Conservation (phyloP, 1,140 invertebrate genomes). For the Branchinecta lindahli region DNA sequence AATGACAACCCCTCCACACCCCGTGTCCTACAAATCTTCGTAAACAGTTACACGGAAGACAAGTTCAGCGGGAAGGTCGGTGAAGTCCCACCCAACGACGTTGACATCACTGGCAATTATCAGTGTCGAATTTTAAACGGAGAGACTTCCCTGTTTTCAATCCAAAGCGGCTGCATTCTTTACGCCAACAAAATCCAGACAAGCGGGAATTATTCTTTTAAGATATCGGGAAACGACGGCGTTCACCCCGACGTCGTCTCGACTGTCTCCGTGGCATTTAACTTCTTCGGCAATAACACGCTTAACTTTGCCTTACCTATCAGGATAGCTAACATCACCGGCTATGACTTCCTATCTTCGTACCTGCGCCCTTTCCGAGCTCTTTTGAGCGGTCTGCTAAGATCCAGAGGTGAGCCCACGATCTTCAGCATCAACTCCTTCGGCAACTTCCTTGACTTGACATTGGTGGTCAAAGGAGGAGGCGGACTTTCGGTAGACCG, state of each 20-base stretch:
- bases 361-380: constrained; percentile 56
- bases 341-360: constrained; percentile 52
- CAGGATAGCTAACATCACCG: constrained; percentile 50
- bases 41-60: constrained; percentile 48
- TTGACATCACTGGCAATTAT: constrained; percentile 71
- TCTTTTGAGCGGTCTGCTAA: constrained; percentile 41
- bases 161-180: constrained; percentile 60
- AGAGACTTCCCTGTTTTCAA: constrained; percentile 41
- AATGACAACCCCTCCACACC: constrained; percentile 80
- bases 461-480: constrained; percentile 42
- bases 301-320: constrained; percentile 65
- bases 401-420: constrained; percentile 24
- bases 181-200: constrained; percentile 32
- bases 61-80: constrained; percentile 58
- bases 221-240: constrained; percentile 73
- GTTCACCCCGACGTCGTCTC: constrained; percentile 66
- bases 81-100: constrained; percentile 76
- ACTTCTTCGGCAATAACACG: constrained; percentile 58
- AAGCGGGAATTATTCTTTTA: constrained; percentile 40
- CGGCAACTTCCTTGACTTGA: constrained; percentile 44
- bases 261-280: constrained; percentile 62
- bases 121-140: constrained; percentile 56
- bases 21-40: constrained; percentile 59
- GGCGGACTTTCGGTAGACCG: constrained; percentile 41
- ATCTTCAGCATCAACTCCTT: constrained; percentile 56